Evolutionary conservation across 1,140 invertebrate species (phyloP), one percentile per base, ranked within the genome.

Genomic region (Choristoneura fumiferana): DNA sequence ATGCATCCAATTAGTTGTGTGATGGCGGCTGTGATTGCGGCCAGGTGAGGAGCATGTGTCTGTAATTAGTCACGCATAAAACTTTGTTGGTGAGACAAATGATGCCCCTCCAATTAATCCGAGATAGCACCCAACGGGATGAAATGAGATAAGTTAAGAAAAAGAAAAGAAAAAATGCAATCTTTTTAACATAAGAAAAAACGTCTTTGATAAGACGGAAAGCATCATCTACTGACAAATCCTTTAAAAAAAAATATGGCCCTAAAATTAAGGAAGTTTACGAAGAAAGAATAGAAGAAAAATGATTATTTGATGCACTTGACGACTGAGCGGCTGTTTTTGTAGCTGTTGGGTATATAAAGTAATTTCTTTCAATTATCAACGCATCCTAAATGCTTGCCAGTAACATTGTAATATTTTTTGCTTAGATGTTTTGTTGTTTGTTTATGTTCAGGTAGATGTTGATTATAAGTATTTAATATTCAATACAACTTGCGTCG

Each of bases 1-100:
- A 54, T 54, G 33, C 36, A 14, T 54, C 53, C 53, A 54, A 54
- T 54, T 54, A 54, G 33, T 34, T 12, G 22, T 49, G 43, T 22
- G 43, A 49, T 49, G 22, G 22, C 43, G 43, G 18, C 10, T 49
- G 17, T 49, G 43, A 49, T 49, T 49, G 43, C 43, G 29, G 18
- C 6, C 43, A 22, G 43, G 43, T 49, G 43, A 29, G 43, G 29
- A 45, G 22, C 43, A 49, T 49, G 43, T 49, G 43, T 49, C 22
- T 49, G 13, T 49, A 49, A 29, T 49, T 49, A 49, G 43, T 49
- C 43, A 49, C 43, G 43, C 17, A 49, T 49, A 49, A 49, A 45
- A 29, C 22, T 49, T 49, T 33, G 43, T 49, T 33, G 6, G 22
- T 29, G 43, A 49, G 43, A 49, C 22, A 49, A 49, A 49, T 49